Base-by-base conservation (phyloP, 2,888 invertebrate species). In the Agapostemon virescens region DNA sequence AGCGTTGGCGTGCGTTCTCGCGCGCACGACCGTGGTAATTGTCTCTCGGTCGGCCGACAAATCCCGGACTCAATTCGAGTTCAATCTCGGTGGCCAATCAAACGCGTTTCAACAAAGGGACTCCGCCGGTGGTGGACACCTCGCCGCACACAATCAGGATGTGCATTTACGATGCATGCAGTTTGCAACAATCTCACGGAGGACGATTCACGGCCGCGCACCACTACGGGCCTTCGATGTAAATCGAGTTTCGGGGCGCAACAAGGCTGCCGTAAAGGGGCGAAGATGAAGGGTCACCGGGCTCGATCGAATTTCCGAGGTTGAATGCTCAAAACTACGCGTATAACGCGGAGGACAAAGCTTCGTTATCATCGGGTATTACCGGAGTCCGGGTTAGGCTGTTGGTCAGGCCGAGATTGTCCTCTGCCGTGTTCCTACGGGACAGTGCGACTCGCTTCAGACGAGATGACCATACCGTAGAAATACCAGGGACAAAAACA, bases 331-430 rank as follows among this genome's bases (percentile, higher is more conserved):
- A 79, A 85, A 85, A 86, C 83, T 81, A 80, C 80, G 45, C 64
- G 68, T 69, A 70, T 42, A 81, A 82, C 81, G 73, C 40, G 63
- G 55, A 23, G 79, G 75, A 86, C 86, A 86, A 86, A 84, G 86
- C 74, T 77, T 86, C 86, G 86, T 86, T 86, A 86, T 86, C 82
- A 63, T 64, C 23, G 75, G 42, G 75, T 74, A 79, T 85, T 86
- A 86, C 76, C 69, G 30, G 61, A 20, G 9, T 61, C 20, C 30
- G 61, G 61, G 30, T 61, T 33, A 61, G 61, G 61, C 23, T 58
- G 23, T 58, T 30, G 55, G 17, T 7, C 69, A 74, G n/a, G 42
- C 63, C 63, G 82, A 84, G 79, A 84, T 86, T 86, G 82, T 64
- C 42, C 63, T 7, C 71, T 72, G 45, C 63, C 40, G 70, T 70